phyloP scores from a whole-genome alignment of 1,140 invertebrate species.

The Helicoverpa zea region DNA sequence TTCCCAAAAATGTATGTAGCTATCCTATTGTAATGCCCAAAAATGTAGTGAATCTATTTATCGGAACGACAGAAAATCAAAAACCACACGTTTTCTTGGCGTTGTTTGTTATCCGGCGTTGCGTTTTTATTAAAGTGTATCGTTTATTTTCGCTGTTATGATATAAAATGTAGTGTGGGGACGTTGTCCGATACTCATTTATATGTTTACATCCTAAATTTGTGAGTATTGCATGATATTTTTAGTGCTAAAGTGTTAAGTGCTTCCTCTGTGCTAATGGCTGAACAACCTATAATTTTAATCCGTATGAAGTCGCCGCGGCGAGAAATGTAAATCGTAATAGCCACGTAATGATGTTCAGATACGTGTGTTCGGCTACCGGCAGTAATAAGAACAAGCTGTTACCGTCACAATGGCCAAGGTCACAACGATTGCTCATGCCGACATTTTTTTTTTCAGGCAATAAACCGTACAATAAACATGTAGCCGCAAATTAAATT shows the following conservation, averaged over 20 bases:
- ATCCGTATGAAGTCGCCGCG: slow-evolving; percentile 50
- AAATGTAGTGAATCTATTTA: not conserved
- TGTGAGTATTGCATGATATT: slow-evolving; percentile 70
- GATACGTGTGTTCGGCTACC: not conserved
- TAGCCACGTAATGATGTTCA: not conserved
- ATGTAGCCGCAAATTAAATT: slow-evolving; percentile 74
- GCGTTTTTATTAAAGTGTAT: slow-evolving; percentile 79
- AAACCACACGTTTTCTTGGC: slow-evolving; percentile 84
- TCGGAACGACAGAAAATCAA: slow-evolving; percentile 68
- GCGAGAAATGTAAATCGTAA: not conserved
- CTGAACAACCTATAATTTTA: slow-evolving; percentile 64
- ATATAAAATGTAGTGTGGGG: slow-evolving; percentile 80
- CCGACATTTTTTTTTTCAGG: slow-evolving; percentile 66
- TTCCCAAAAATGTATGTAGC: not conserved
- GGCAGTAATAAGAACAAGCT: not conserved
- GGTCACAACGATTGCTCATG: slow-evolving; percentile 38
- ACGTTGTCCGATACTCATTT: slow-evolving; percentile 66
- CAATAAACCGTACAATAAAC: slow-evolving; percentile 59
- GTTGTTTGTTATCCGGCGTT: slow-evolving; percentile 84
- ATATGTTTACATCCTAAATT: slow-evolving; percentile 72
- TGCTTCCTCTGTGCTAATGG: slow-evolving; percentile 54
- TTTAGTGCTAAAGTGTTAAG: slow-evolving; percentile 27
- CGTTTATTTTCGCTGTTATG: slow-evolving; percentile 75
- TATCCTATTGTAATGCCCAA: slow-evolving; percentile 27
- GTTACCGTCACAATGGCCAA: slow-evolving; percentile 37